Evolutionary conservation across 2,113 vertebrate genomes (phyloP).

Genomic region (Physeter macrocephalus): DNA sequence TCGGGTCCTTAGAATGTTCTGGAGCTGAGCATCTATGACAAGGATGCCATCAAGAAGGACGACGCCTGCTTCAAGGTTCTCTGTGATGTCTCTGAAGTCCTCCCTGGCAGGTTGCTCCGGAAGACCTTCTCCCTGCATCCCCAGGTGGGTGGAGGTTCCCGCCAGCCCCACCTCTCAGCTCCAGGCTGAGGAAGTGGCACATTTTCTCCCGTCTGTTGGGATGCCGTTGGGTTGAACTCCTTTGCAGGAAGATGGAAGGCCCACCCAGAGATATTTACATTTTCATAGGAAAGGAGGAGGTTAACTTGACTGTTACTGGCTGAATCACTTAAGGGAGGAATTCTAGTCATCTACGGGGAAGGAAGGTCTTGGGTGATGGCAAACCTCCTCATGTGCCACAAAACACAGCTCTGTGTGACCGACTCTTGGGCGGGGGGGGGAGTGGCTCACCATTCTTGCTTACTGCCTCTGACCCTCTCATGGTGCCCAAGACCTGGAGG

Average conservation of each 20-base stretch:
- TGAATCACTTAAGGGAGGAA: not conserved
- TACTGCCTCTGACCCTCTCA: not conserved
- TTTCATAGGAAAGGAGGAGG: not conserved
- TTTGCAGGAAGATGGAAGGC: not conserved
- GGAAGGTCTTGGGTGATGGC: not conserved
- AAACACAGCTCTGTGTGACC: not conserved
- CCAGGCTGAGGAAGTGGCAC: not conserved
- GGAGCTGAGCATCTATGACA: slow-evolving; percentile 79
- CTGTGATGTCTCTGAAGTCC: slow-evolving; percentile 80
- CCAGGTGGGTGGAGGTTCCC: slow-evolving; percentile 68
- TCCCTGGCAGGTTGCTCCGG: slow-evolving; percentile 68
- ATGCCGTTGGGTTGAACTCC: not conserved
- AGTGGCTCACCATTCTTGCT: not conserved
- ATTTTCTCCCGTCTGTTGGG: not conserved
- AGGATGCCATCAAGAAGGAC: slow-evolving; percentile 73
- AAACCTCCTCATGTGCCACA: not conserved
- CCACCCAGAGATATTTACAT: not conserved
- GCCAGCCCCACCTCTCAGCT: fast-evolving
- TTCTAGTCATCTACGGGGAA: not conserved
- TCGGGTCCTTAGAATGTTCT: slow-evolving; percentile 78
- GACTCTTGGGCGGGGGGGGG: not conserved
- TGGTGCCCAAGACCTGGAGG: not conserved
- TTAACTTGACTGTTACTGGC: not conserved
- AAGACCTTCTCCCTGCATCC: slow-evolving; percentile 66
- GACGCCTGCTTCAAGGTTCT: slow-evolving; percentile 74